Evolutionary conservation across 2,113 vertebrate species (phyloP).

Genomic region (Cisticola juncidis): DNA sequence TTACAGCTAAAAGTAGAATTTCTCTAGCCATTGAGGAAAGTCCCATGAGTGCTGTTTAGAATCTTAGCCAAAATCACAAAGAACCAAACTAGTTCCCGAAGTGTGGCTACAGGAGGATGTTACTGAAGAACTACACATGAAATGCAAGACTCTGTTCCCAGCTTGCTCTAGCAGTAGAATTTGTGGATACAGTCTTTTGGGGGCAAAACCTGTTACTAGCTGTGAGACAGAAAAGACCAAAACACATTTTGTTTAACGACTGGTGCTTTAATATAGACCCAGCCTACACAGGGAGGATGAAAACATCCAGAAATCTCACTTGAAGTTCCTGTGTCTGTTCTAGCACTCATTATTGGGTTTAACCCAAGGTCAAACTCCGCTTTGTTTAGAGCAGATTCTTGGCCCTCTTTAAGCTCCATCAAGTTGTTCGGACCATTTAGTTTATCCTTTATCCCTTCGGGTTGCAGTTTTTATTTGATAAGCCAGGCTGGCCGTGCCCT

Average conservation of each 20-base stretch:
- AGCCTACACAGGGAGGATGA: too few relatives aligned
- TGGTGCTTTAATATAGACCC: neutral
- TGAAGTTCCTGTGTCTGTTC: neutral
- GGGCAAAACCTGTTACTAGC: neutral
- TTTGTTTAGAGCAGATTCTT: neutral
- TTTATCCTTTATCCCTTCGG: neutral
- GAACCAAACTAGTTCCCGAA: neutral
- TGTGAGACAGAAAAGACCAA: rapidly evolving
- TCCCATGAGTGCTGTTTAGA: neutral
- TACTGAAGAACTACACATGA: neutral
- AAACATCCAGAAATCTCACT: neutral
- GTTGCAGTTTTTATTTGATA: neutral
- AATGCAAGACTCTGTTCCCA: neutral
- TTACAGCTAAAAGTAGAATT: neutral
- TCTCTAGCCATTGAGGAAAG: neutral
- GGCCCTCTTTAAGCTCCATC: neutral
- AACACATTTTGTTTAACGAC: neutral
- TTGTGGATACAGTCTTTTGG: neutral
- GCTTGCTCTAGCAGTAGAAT: neutral
- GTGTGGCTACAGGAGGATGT: too few relatives aligned
- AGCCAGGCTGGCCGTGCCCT: too few relatives aligned
- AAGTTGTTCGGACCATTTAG: neutral
- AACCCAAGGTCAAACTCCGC: neutral
- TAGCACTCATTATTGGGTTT: neutral
- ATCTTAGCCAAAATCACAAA: neutral